Evolutionary conservation across 2,888 invertebrate species (phyloP).

Genomic region (Tholera decimalis): DNA sequence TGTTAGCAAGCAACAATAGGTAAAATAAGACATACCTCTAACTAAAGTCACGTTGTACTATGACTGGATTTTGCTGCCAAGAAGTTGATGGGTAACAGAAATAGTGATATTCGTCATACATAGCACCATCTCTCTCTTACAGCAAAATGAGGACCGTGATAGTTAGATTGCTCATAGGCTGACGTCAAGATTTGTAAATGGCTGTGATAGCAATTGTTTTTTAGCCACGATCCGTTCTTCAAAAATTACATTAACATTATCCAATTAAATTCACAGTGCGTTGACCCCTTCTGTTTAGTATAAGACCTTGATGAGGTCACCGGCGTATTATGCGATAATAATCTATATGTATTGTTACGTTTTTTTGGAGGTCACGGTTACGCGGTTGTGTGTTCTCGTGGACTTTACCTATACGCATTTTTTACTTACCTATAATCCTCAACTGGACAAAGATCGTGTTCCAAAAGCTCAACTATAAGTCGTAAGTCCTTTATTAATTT

Average conservation of each 20-base stretch:
- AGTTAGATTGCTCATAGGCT: too few relatives aligned
- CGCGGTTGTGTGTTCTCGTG: background rate
- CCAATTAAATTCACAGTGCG: constrained; percentile 74
- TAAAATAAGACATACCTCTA: too few relatives aligned
- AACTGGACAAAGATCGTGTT: background rate
- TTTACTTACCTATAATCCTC: background rate
- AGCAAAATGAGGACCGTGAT: too few relatives aligned
- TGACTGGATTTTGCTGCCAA: too few relatives aligned
- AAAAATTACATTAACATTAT: constrained; percentile 75
- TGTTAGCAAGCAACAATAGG: too few relatives aligned
- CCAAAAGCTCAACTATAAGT: background rate
- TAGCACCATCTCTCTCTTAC: too few relatives aligned
- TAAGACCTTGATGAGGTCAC: constrained; percentile 79
- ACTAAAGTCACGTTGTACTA: too few relatives aligned
- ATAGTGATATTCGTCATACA: too few relatives aligned
- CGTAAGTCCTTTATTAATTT: too few relatives aligned
- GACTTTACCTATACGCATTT: background rate
- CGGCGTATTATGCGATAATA: constrained; percentile 57
- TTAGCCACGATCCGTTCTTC: constrained; percentile 20
- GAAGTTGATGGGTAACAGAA: too few relatives aligned
- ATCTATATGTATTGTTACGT: constrained; percentile 41
- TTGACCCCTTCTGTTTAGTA: constrained; percentile 65
- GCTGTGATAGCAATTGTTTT: background rate
- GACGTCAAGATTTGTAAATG: constrained; percentile 4
- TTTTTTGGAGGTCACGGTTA: constrained; percentile 21